Evolutionary conservation across 1,140 invertebrate genomes (phyloP), one percentile per base, ranked within the genome.

Genomic region (Zaprionus africanus): DNA sequence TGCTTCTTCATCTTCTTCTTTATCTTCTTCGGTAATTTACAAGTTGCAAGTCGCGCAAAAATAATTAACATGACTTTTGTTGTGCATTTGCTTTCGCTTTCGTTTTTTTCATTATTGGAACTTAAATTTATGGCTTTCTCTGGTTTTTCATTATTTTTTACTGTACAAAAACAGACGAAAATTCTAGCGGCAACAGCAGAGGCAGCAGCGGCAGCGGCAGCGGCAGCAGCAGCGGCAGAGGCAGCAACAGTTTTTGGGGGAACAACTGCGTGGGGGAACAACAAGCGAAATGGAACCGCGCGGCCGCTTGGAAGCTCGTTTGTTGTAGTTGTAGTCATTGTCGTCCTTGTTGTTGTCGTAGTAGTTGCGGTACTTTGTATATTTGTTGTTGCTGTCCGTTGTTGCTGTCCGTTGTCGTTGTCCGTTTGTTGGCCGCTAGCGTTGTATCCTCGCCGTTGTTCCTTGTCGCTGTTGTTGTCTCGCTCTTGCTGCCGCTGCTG

Each of bases 281-380:
- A 46, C 19, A 46, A 46, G 41, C 41, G 19, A 22, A 24, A 24
- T 22, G 46, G 17, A 51, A 59, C 67, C 73, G 61, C 19, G 62
- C 62, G 86, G 77, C 80, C 84, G 61, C 83, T 87, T 87, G 83
- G 83, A 87, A 87, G 83, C 83, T 87, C 85, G 86, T 90, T 87
- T 80, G 83, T 81, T 67, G 82, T 74, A 41, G 49, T 70, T 34
- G 62, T 64, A 36, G 67, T 76, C 69, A 24, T 64, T 61, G 70
- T 63, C 49, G 65, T 60, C 60, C 26, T 64, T 38, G 66, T 76
- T 67, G 76, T 62, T 24, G 56, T 78, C 34, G 60, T 60, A 19
- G 36, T 67, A 49, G 34, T 74, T 64, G 51, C 31, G 28, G 22
- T 64, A 54, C 53, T 38, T 34, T 53, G 59, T 61, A 12, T 56